Evolutionary conservation across 1,140 invertebrate species (phyloP), one percentile per base, ranked within the genome.

Genomic region (Potamilus streckersoni): DNA sequence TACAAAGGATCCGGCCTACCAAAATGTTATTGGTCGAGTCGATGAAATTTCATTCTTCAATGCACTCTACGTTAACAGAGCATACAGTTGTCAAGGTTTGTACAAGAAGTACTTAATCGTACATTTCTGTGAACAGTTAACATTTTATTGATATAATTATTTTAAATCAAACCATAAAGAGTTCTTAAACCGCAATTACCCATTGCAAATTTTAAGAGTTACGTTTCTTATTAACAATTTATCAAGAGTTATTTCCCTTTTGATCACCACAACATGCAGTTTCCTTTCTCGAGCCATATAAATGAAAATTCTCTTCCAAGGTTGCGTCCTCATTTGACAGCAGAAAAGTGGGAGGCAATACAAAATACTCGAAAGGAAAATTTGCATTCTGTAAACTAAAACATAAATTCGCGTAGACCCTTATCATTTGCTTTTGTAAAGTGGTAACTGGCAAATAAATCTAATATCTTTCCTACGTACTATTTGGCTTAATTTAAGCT

Each of bases 1-100:
- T 19, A 78, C 82, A 1, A 73, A 23, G 60, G 76, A 80, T 20
- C 80, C 80, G 11, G 82, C 80, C 16, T 83, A 82, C n/a, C 80
- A 83, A 49, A 58, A 68, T 62, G 58, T 82, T 1, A 82, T 83
- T 70, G 82, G 82, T 49, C 69, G 72, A 19, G 76, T 71, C 1
- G 31, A 66, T 58, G 76, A 81, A n/a, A 61, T 83, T 58, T 82
- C 80, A 69, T 80, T 80, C n/a, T 82, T 74, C 65, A 76, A 83
- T 38, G 71, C 80, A 0, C 59, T 79, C 38, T 83, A 79, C 73
- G 79, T 83, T 14, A 80, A 83, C 78, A 79, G 64, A 49, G 79
- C 78, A 13, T 83, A 83, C 60, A 61, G 57, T 11, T 82, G 82
- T 70, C 68, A 64, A 23, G 68, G 82, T 83, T 65, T 63, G 71